Percentiles rank a stretch among this genome's conserved stretches.
phyloP scores from a whole-genome alignment of 2,113 vertebrate genomes.

The Sinocyclocheilus rhinocerous region DNA sequence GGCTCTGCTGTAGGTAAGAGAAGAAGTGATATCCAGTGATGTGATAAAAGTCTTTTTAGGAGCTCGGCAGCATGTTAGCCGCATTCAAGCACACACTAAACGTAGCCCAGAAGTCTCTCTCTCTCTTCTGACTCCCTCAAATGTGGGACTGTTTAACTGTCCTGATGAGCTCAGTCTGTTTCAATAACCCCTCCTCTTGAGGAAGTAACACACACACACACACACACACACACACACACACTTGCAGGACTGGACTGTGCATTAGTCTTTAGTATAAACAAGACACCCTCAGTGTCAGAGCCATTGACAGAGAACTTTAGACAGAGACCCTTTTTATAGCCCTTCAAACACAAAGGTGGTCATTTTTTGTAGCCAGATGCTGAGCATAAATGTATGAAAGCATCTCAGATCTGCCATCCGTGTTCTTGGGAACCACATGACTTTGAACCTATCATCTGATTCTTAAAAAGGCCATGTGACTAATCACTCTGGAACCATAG shows the following conservation, averaged over 20 bases:
- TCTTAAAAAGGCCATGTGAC: neutral
- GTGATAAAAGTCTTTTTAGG: conserved; percentile 44
- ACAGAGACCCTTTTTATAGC: conserved; percentile 71
- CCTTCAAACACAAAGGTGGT: conserved; percentile 64
- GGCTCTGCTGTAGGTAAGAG: conserved; percentile 69
- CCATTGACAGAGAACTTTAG: conserved; percentile 47
- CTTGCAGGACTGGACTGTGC: neutral
- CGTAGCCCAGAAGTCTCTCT: conserved; percentile 21
- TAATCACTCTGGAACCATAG: neutral
- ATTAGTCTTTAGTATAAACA: conserved; percentile 39
- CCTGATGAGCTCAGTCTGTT: conserved; percentile 67
- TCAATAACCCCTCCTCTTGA: conserved; percentile 40
- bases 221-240: conserved; percentile 37
- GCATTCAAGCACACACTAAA: conserved; percentile 51
- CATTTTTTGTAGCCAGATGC: conserved; percentile 61
- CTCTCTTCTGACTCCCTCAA: conserved; percentile 56
- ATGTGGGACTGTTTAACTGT: conserved; percentile 68
- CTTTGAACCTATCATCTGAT: neutral
- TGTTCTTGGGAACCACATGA: neutral
- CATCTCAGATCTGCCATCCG: neutral
- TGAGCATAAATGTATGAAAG: conserved; percentile 59
- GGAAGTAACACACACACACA: conserved; percentile 53
- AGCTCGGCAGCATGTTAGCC: conserved; percentile 27
- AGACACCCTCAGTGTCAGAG: conserved; percentile 46
- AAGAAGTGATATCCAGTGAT: conserved; percentile 16